A percentile compares a stretch with the other conserved stretches of the same genome.
These are phyloP conservation scores for Scylla paramamosain DNA, from an alignment of 1,140 invertebrate genomes.

Conservation along the genomic window DNA sequence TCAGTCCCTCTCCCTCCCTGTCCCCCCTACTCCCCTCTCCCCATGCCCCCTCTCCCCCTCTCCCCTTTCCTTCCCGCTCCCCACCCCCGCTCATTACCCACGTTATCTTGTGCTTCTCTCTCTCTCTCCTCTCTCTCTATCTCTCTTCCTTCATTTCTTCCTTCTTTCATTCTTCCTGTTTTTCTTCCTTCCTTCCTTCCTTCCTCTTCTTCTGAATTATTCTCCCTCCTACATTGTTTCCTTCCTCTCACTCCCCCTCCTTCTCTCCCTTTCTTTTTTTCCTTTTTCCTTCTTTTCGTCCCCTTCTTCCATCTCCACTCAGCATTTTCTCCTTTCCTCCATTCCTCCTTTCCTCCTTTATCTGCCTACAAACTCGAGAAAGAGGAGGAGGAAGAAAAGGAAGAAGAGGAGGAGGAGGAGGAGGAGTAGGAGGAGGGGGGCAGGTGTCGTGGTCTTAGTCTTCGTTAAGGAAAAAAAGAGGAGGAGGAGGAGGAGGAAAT, in stretches of 20 bases:
- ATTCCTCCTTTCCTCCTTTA: not conserved
- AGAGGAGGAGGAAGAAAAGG: too few relatives aligned
- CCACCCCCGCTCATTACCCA: not conserved
- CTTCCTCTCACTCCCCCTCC: not conserved
- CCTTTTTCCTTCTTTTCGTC: not conserved
- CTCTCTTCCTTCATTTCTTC: not conserved
- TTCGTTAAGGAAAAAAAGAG: slow-evolving; percentile 6
- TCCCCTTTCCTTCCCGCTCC: not conserved
- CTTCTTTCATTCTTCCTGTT: too few relatives aligned
- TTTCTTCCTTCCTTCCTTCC: not conserved
- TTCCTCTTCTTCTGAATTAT: not conserved
- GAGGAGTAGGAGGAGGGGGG: not conserved
- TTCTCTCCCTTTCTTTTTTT: not conserved
- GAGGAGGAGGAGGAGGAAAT: not conserved
- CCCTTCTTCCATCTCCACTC: too few relatives aligned
- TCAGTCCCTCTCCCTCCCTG: not conserved
- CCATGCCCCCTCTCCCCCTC: not conserved
- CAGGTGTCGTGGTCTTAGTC: not conserved
- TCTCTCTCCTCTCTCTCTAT: not conserved
- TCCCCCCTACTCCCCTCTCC: too few relatives aligned
- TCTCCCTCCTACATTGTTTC: not conserved
- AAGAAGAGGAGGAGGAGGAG: not conserved
- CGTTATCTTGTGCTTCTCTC: not conserved
- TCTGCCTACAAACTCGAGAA: not conserved
- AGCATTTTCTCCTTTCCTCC: too few relatives aligned